Evolutionary conservation across 2,113 vertebrate genomes (phyloP).

Genomic region (Seriola rivoliana): DNA sequence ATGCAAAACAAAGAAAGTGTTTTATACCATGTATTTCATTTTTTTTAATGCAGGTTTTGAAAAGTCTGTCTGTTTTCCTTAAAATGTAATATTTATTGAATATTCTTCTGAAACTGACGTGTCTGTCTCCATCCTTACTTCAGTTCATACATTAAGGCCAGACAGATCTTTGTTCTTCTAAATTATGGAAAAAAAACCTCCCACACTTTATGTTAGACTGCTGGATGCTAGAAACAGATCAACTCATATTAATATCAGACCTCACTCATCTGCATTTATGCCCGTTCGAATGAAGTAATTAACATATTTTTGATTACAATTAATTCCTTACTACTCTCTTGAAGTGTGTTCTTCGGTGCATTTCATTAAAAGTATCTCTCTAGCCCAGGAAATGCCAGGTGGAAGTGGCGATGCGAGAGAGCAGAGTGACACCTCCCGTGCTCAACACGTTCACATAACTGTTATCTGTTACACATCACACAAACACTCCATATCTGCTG

Average conservation of each 20-base stretch:
- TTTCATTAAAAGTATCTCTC: conserved; percentile 26
- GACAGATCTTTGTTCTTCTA: conserved; percentile 17
- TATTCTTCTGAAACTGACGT: conserved; percentile 5
- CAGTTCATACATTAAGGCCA: conserved; percentile 9
- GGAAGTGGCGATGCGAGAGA: conserved; percentile 45
- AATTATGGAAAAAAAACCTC: conserved; percentile 53
- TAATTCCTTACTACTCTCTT: background rate
- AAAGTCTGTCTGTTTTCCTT: conserved; percentile 10
- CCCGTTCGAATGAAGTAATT: conserved; percentile 1
- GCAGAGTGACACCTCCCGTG: conserved; percentile 30
- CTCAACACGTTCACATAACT: conserved; percentile 25
- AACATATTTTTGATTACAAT: background rate
- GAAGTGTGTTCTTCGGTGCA: background rate
- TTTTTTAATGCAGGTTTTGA: background rate
- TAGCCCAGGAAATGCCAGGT: conserved; percentile 60
- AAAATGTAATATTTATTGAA: conserved; percentile 6
- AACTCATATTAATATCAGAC: conserved; percentile 27
- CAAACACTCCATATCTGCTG: conserved; percentile 35
- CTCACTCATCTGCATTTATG: conserved; percentile 49
- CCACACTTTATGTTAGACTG: conserved; percentile 59
- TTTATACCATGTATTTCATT: too few species aligned
- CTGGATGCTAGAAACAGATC: conserved; percentile 68
- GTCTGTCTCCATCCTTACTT: conserved; percentile 27
- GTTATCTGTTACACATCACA: conserved; percentile 57
- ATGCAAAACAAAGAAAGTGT: background rate